Base-by-base conservation (phyloP, 2,888 invertebrate species). In the Meteorus colon region DNA sequence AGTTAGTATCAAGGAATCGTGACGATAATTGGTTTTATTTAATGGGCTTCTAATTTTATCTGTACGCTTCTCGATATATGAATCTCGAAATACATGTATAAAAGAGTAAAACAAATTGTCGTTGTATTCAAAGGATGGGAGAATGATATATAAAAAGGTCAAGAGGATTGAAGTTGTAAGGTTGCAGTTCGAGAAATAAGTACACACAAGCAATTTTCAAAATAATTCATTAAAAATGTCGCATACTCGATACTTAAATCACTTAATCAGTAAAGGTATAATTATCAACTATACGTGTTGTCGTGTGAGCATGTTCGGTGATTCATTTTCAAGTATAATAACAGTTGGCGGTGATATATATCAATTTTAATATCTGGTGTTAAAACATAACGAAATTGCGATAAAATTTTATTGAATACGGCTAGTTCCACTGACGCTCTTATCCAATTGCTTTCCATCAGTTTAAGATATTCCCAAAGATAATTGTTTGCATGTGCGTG, bases 181-280 rank as follows among this genome's bases (percentile, higher is more conserved):
- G 51, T 19, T 6, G 8, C 6, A 19, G 4, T 19, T n/a, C 34
- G 24, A 14, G n/a, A 55, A 82, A 76, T 70, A 74, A 81, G 80
- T 55, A 55, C 74, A 78, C 59, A 48, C 31, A 72, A 79, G 51
- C 84, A 85, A 87, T 86, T 84, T 86, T 86, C 83, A 86, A 88
- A 88, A 88, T 88, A 88, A 88, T 88, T 88, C 86, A 88, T 88
- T 87, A 86, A 86, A 88, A 88, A 87, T 84, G 85, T 87, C 83
- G 85, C 84, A 84, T 86, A 86, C 82, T 86, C 83, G 84, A 86
- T 86, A 87, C 82, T 86, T 82, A 85, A 86, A 85, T 83, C 81
- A 79, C 77, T 82, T 85, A 86, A 85, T 83, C 80, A 79, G 78
- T 81, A 77, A 77, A 84, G 82, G 82, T 84, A 83, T 84, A 87